These are phyloP conservation scores for Sphecodes monilicornis DNA, from an alignment of 2,888 invertebrate genomes.

Conservation along the genomic window DNA sequence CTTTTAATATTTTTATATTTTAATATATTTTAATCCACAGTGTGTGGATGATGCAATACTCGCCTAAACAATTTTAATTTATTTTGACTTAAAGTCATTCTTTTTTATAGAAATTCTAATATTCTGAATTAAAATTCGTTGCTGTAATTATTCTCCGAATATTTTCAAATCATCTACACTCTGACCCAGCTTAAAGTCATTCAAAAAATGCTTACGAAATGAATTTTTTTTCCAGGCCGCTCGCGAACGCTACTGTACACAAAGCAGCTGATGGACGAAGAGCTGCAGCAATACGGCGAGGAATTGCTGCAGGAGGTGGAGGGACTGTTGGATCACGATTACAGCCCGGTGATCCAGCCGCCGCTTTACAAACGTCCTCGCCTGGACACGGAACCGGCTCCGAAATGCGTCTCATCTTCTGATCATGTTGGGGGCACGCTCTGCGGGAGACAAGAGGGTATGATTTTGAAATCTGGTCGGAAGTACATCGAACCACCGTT, in stretches of 20 bases:
- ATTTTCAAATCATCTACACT: not conserved
- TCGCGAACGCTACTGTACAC: conserved; percentile 82
- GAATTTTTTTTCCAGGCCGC: conserved; percentile 74
- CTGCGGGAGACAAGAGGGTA: conserved; percentile 56
- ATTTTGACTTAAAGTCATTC: no score
- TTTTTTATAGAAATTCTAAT: no score
- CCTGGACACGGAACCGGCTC: conserved; percentile 72
- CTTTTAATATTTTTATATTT: no score
- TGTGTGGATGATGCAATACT: not conserved
- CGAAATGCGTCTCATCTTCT: conserved; percentile 68
- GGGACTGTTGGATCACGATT: conserved; percentile 81
- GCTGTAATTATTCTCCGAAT: not conserved
- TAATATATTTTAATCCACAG: no score
- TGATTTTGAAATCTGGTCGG: conserved; percentile 60
- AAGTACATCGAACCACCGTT: conserved; percentile 87
- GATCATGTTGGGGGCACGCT: conserved; percentile 75
- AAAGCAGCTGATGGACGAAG: conserved; percentile 79
- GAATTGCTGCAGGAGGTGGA: conserved; percentile 81
- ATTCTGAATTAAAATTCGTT: no score
- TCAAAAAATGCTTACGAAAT: not conserved
- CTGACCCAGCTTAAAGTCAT: not conserved
- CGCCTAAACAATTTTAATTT: not conserved
- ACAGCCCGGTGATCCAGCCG: conserved; percentile 78
- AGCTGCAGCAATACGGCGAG: conserved; percentile 80
- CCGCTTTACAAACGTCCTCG: conserved; percentile 79